These are phyloP conservation scores for Poicephalus gulielmi DNA, from an alignment of 2,113 vertebrate species.

Conservation along the genomic window DNA sequence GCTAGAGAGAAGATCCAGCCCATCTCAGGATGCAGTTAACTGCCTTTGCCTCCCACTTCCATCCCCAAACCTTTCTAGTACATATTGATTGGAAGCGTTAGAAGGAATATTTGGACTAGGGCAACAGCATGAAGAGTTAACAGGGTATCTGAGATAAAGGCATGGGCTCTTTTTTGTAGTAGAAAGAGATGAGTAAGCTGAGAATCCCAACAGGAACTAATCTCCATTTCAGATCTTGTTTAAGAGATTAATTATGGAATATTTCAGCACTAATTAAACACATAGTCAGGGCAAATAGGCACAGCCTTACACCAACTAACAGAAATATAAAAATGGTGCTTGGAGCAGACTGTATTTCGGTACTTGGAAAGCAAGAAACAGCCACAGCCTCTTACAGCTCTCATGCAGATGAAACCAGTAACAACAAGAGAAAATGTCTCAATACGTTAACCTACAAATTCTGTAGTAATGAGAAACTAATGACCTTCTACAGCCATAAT, in stretches of 20 bases:
- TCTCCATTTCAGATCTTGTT: constrained; percentile 40
- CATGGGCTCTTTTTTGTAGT: background rate
- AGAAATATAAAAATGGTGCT: background rate
- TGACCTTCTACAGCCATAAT: background rate
- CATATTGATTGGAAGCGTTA: background rate
- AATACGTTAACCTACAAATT: background rate
- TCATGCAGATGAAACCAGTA: background rate
- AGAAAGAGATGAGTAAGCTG: constrained; percentile 9
- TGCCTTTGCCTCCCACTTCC: background rate
- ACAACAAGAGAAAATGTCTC: background rate
- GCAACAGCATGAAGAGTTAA: background rate
- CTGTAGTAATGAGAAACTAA: background rate
- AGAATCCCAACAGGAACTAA: background rate
- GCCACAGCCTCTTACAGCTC: background rate
- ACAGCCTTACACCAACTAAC: background rate
- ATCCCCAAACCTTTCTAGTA: background rate
- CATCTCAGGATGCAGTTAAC: background rate
- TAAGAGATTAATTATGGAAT: constrained; percentile 27
- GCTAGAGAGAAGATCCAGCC: background rate
- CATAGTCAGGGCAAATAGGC: background rate
- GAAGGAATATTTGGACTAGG: background rate
- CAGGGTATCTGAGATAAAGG: background rate
- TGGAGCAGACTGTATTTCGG: background rate
- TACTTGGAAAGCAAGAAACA: background rate
- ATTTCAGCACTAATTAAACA: constrained; percentile 23